Base-by-base conservation (phyloP, 2,888 invertebrate genomes). In the Alentia gelatinosa region DNA sequence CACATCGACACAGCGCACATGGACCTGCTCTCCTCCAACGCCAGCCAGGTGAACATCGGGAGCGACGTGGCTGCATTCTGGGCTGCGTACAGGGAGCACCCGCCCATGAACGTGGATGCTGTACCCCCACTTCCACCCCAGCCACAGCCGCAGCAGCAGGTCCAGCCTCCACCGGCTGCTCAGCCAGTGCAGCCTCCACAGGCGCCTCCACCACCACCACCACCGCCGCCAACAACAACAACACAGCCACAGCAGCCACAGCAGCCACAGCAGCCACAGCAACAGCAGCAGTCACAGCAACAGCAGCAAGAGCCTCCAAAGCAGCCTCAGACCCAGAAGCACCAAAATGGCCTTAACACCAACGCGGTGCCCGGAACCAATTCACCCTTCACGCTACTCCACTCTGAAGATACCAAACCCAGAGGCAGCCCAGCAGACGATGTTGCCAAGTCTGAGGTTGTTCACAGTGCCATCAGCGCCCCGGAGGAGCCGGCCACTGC, bases 1-100 rank as follows among this genome's bases (percentile, higher is more conserved):
- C 91, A 91, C 26, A 91, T 91, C 5, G 88, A 90, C n/a, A 68
- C 74, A 3, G 90, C 90, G 26, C 90, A 90, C 83, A 79, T 90
- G 35, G 90, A 90, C 9, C 26, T 86, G 42, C 9, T 86, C 47
- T 86, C 86, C 15, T 30, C 35, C 1, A 86, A 30, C 23, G n/a
- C 86, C n/a, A 47, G 86, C 50, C 86, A 86, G 86, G 86, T 47
- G 23, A 50, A 35, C 86, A 86, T 86, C 3, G 86, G 86, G 30
- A 86, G 86, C 47, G 86, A 86, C 19, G 86, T 86, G n/a, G 86
- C 86, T 26, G 86, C 86, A 42, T 86, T 86, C 86, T 86, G 86
- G 86, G 86, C 86, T 1, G 86, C 86, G 9, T 86, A 86, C 86
- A 23, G 86, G 12, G 86, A 86, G 47, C 42, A 86, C 30, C 86